These are phyloP conservation scores for Rattus norvegicus DNA, from an alignment of 2,113 vertebrate genomes.

Conservation along the genomic window DNA sequence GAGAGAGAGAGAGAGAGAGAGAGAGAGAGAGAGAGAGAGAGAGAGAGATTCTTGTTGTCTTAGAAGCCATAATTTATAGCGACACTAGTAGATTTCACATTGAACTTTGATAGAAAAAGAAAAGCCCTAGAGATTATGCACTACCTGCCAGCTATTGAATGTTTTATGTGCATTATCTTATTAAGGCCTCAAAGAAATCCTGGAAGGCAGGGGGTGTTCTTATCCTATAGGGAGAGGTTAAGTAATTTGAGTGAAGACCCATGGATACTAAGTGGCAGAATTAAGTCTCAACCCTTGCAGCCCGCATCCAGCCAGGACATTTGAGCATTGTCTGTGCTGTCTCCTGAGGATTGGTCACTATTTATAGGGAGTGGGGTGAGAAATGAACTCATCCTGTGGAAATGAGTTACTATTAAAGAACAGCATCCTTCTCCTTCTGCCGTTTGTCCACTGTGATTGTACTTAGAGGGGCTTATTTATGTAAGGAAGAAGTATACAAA, in stretches of 20 bases:
- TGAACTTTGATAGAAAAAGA: constrained; percentile 6
- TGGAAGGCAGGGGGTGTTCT: neutral
- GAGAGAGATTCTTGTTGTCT: neutral
- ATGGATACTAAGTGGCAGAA: neutral
- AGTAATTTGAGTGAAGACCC: neutral
- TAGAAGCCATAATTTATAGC: neutral
- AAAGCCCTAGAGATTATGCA: neutral
- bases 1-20: too few species aligned
- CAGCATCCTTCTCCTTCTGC: neutral
- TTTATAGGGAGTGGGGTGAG: neutral
- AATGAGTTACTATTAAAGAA: neutral
- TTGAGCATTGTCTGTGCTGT: neutral
- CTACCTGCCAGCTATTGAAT: constrained; percentile 13
- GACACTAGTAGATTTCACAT: neutral
- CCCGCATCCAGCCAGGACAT: neutral
- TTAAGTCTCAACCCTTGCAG: neutral
- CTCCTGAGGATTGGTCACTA: neutral
- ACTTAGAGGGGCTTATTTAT: neutral
- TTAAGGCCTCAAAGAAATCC: constrained; percentile 34
- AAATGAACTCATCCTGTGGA: neutral
- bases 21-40: too few species aligned
- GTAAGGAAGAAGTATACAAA: neutral
- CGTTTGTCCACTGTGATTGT: neutral
- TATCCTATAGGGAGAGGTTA: neutral
- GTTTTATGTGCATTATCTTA: constrained; percentile 34